Evolutionary conservation across 2,888 invertebrate genomes (phyloP).

Genomic region (Eustalomyia histrio): DNA sequence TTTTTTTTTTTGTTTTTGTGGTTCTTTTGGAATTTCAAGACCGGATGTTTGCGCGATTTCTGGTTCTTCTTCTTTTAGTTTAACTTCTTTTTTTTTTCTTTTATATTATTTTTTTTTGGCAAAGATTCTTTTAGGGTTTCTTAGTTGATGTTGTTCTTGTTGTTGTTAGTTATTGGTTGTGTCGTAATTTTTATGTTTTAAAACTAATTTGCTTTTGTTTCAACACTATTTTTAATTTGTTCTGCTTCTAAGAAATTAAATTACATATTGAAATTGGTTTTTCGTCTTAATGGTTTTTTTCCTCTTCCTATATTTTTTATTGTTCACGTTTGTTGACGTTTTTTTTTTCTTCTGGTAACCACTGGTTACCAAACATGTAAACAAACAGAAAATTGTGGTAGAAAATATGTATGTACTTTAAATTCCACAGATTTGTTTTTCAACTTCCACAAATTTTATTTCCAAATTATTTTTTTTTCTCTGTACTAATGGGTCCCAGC

Average conservation of each 20-base stretch:
- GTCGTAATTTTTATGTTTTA: slow-evolving; percentile 30
- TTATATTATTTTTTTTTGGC: slow-evolving; percentile 31
- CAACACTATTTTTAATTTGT: slow-evolving; percentile 56
- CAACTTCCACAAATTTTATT: too few species aligned
- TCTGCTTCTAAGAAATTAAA: slow-evolving; percentile 56
- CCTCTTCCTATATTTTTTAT: neutral
- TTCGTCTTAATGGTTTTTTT: slow-evolving; percentile 28
- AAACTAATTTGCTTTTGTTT: slow-evolving; percentile 49
- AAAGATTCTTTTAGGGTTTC: slow-evolving; percentile 52
- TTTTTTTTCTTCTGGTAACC: slow-evolving; percentile 4
- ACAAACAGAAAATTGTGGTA: neutral
- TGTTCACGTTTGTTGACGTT: neutral
- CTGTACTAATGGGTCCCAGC: too few species aligned
- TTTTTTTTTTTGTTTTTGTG: slow-evolving; percentile 47
- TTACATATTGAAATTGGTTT: slow-evolving; percentile 52
- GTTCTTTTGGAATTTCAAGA: slow-evolving; percentile 72
- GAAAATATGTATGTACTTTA: neutral
- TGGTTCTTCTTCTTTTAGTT: slow-evolving; percentile 60
- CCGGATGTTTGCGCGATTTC: slow-evolving; percentile 72
- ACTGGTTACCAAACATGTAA: neutral
- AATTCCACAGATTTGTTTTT: neutral
- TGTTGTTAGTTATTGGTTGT: slow-evolving; percentile 20
- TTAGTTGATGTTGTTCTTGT: slow-evolving; percentile 21
- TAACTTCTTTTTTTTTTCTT: slow-evolving; percentile 12
- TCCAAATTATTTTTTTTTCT: too few species aligned